These are phyloP conservation scores for Vombatus ursinus DNA, from an alignment of 2,113 vertebrate genomes.

Conservation along the genomic window DNA sequence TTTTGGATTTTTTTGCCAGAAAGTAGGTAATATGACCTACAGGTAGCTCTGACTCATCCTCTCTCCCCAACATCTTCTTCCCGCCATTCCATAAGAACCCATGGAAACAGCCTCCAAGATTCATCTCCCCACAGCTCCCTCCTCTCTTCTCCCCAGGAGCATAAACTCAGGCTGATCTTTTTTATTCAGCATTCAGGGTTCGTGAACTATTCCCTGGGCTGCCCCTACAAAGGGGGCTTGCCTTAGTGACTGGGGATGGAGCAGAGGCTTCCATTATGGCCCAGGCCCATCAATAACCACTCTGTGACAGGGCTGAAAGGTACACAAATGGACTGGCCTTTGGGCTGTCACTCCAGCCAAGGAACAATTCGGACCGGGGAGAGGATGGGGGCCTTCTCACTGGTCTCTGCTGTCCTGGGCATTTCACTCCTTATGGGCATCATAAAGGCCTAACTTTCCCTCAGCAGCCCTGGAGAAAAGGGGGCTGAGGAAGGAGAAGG, in stretches of 20 bases:
- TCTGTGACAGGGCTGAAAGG: conserved; percentile 78
- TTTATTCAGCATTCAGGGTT: conserved; percentile 69
- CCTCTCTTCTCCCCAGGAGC: neutral
- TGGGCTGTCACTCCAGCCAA: conserved; percentile 76
- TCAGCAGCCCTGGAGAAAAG: neutral
- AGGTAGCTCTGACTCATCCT: neutral
- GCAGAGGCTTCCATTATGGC: conserved; percentile 71
- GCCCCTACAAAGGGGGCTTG: conserved; percentile 63
- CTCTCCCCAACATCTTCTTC: conserved; percentile 39
- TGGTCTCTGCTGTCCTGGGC: neutral
- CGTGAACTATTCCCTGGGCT: conserved; percentile 75
- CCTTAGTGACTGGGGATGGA: conserved; percentile 70
- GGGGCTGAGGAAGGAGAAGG: neutral
- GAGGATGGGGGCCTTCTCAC: neutral
- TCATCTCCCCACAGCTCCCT: conserved; percentile 43
- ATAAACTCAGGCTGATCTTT: conserved; percentile 56
- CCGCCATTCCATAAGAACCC: conserved; percentile 14
- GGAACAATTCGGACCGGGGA: conserved; percentile 68
- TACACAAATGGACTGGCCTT: conserved; percentile 72
- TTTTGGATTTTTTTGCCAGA: neutral
- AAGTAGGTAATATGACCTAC: neutral
- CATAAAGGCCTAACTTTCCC: neutral
- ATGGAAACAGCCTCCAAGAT: conserved; percentile 24
- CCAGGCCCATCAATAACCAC: conserved; percentile 82
- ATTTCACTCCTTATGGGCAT: neutral